phyloP scores from a whole-genome alignment of 2,888 invertebrate genomes.

The Cremastinae sp. region DNA sequence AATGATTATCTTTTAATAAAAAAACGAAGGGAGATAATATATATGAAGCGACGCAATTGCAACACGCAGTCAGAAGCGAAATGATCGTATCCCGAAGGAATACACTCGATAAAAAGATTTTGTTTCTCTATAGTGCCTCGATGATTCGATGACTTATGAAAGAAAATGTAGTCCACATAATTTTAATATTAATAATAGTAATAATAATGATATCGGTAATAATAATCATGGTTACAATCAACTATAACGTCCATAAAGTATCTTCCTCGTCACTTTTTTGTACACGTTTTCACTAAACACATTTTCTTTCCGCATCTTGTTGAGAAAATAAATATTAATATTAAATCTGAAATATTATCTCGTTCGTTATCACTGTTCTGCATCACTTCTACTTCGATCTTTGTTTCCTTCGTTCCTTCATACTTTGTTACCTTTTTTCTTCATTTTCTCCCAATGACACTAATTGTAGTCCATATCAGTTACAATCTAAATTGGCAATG shows the following conservation, averaged over 20 bases:
- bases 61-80: constrained; percentile 73
- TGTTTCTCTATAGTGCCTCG: constrained; percentile 62
- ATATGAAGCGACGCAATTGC: constrained; percentile 75
- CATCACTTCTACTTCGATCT: constrained; percentile 65
- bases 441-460: constrained; percentile 63
- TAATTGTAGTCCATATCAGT: constrained; percentile 67
- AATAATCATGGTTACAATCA: constrained; percentile 76
- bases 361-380: constrained; percentile 71
- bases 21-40: constrained; percentile 74
- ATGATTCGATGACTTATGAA: constrained; percentile 68
- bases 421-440: constrained; percentile 46
- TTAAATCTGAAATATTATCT: constrained; percentile 78
- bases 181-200: constrained; percentile 62
- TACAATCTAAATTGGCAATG: constrained; percentile 75
- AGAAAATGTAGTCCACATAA: constrained; percentile 67
- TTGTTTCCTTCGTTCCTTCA: constrained; percentile 31
- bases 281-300: constrained; percentile 77
- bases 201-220: constrained; percentile 68
- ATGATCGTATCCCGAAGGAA: constrained; percentile 73
- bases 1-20: constrained; percentile 64
- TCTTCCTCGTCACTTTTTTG: constrained; percentile 73
- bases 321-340: constrained; percentile 80
- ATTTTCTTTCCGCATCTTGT: constrained; percentile 74
- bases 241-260: constrained; percentile 78
- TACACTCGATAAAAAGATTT: constrained; percentile 75